These are phyloP conservation scores for Xestia sexstrigata DNA, from an alignment of 2,888 invertebrate species.

Conservation along the genomic window DNA sequence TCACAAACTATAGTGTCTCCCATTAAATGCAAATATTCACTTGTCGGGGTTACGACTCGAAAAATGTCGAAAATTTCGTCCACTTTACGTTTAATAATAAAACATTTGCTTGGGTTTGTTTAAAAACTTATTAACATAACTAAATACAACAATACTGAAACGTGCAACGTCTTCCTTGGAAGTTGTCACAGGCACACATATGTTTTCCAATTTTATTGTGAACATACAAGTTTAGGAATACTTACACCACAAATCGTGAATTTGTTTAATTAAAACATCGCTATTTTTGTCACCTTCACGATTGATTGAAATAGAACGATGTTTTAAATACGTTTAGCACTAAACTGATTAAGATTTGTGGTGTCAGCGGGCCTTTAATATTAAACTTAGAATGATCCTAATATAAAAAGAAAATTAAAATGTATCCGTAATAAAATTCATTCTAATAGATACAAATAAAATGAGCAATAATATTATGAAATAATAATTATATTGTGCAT, in stretches of 20 bases:
- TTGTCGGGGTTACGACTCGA: conserved; percentile 9
- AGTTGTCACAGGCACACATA: neutral
- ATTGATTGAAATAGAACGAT: neutral
- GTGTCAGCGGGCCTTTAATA: neutral
- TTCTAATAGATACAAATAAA: conserved; percentile 40
- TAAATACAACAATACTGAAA: conserved; percentile 23
- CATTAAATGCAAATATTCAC: conserved; percentile 11
- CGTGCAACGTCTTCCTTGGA: neutral
- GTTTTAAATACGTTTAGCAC: neutral
- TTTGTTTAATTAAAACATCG: conserved; percentile 4
- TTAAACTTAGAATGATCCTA: neutral
- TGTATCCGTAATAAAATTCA: conserved; percentile 17
- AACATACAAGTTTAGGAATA: neutral
- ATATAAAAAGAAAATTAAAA: neutral
- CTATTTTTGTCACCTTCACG: neutral
- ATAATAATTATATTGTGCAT: conserved; percentile 56
- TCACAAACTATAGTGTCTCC: conserved; percentile 17
- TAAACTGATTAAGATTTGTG: neutral
- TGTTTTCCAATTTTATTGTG: neutral
- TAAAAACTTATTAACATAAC: neutral
- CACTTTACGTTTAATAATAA: conserved; percentile 11
- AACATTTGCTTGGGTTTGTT: conserved; percentile 1
- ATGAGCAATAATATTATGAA: conserved; percentile 57
- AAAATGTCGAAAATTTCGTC: conserved; percentile 5
- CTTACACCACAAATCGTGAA: neutral